These are phyloP conservation scores for Montipora foliosa DNA, from an alignment of 64 coral and sea anemone genomes.

Conservation along the genomic window DNA sequence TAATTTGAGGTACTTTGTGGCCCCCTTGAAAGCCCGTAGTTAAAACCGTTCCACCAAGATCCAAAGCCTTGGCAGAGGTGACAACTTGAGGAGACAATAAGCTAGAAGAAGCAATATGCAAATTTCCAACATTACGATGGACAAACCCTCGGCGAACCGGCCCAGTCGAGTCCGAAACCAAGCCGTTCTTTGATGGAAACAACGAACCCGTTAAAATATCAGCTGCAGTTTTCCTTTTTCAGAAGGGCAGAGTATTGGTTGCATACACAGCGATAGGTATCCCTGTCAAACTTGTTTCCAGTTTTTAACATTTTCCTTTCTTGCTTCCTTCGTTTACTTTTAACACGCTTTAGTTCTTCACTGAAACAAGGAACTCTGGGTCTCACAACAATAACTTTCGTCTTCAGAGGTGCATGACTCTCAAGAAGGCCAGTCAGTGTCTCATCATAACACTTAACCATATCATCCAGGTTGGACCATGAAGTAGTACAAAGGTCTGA, in stretches of 20 bases:
- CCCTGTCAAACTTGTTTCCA: not conserved
- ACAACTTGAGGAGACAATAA: no score
- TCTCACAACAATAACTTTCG: conserved; percentile 13
- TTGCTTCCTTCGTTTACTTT: conserved; percentile 17
- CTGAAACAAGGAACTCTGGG: conserved; percentile 54
- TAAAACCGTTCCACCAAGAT: no score
- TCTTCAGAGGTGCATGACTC: conserved; percentile 27
- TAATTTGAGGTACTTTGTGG: no score
- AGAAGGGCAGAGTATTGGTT: conserved; percentile 34
- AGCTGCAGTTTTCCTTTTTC: no score
- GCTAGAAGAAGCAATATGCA: no score
- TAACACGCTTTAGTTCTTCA: conserved; percentile 15
- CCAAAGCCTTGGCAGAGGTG: no score
- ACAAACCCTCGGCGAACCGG: no score
- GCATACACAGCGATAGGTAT: conserved; percentile 1
- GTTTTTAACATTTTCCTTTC: conserved; percentile 54
- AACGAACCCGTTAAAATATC: no score
- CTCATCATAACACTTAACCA: conserved; percentile 36
- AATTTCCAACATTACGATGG: no score
- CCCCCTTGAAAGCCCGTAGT: no score
- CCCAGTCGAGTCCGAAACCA: no score
- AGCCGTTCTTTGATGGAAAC: no score
- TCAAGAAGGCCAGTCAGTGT: conserved; percentile 11
- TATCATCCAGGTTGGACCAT: conserved; percentile 10
- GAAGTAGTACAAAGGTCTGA: not conserved